Base-by-base conservation (phyloP, 2,888 invertebrate species). In the Cryptocephalus moraei region DNA sequence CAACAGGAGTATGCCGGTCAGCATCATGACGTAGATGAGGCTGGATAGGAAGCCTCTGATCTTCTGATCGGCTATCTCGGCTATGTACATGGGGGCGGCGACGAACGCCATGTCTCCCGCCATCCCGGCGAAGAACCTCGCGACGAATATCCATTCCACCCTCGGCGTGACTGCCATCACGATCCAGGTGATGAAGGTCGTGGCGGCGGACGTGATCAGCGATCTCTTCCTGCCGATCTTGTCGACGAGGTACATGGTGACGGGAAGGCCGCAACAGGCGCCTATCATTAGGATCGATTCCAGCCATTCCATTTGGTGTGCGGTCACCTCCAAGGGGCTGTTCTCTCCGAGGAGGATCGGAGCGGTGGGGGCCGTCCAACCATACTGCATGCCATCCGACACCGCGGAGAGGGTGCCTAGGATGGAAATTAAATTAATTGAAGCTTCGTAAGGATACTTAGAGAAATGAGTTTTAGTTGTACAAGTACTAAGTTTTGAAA, bases 351-450 rank as follows among this genome's bases (percentile, higher is more conserved):
- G 50, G 1, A 71, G 56, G 13, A 67, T 57, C 1, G 70, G 71
- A 8, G 69, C 61, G 4, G 67, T 59, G 6, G 71, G 70, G 1
- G 70, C 66, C 10, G 69, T 67, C 71, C 71, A 71, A 10, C 67
- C 68, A 43, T 71, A 71, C 53, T 69, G 67, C 66, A 71, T 70
- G 36, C 71, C 71, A 62, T 71, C 71, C 13, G 69, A 67, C 43
- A 71, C 64, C 8, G 68, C 69, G 33, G 66, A 65, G 33, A 70
- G 47, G 8, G 69, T 70, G 49, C 65, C 70, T 70, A 56, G 36
- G 66, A 66, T 9, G 32, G 14, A 39, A 46, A 48, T 3, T 4
- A 36, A 36, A 36, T 11, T 36, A 4, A 47, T 34, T 3, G 47
- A 47, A 31, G 42, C 47, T 47, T n/a, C 9, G 32, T 32, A n/a